Base-by-base conservation (phyloP, 2,113 vertebrate species). In the Ascaphus truei region DNA sequence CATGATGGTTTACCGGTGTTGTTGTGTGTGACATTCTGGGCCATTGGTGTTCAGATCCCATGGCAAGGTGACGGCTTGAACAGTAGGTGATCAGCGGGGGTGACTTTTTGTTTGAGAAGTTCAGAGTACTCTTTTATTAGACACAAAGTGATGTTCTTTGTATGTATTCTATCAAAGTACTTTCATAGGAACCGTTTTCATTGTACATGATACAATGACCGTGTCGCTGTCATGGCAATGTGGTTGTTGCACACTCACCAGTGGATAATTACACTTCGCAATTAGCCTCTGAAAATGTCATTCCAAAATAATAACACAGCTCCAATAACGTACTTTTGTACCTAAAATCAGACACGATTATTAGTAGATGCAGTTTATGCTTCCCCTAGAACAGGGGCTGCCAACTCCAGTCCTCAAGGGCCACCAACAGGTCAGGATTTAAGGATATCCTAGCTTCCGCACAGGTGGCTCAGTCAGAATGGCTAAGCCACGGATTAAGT, bases 231-330 rank as follows among this genome's bases (percentile, higher is more conserved):
- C 25, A 39, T 53, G 48, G 48, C 34, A 55, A 27, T 65, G 53
- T 53, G 39, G 39, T 16, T 16, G 39, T 43, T 43, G 30, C 34
- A 12, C 25, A 37, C n/a, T 51, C 29, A 27, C 39, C 31, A 41
- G 53, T 39, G 25, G 37, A 5, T 59, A 23, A 39, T 26, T 59
- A 50, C 31, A 50, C 50, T 26, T 65, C n/a, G n/a, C n/a, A 53
- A 53, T 65, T 65, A 65, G 62, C 10, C 37, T 33, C 25, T 41
- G 34, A 41, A 37, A 65, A 53, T 53, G 30, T 41, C 51, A 41
- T 52, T 65, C 41, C 36, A 39, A 41, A n/a, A 65, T 65, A 53
- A 53, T 65, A 65, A 39, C 27, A 33, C 33, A 20, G 48, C 34
- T 41, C 53, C 27, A 25, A 41, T 65, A n/a, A n/a, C n/a, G n/a